These are phyloP conservation scores for Phylloscopus collybita DNA, from an alignment of 2,797 vertebrate genomes.

Conservation along the genomic window DNA sequence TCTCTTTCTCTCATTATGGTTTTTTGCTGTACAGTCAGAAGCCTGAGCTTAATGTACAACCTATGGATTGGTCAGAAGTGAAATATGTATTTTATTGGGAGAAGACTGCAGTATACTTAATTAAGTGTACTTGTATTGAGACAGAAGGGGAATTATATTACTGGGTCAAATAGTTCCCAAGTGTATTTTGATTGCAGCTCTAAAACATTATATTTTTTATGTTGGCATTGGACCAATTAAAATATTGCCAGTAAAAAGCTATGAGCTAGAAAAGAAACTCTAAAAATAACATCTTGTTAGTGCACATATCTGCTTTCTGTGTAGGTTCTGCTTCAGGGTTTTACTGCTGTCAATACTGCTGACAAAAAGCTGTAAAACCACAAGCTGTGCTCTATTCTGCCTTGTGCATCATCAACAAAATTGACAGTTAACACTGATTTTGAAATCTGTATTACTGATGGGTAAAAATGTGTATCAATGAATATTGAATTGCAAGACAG, in stretches of 20 bases:
- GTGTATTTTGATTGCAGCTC: constrained; percentile 5
- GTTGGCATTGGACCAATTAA: constrained; percentile 48
- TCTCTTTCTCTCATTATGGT: neutral
- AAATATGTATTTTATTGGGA: neutral
- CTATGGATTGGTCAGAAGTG: neutral
- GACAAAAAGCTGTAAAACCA: constrained; percentile 51
- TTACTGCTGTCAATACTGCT: constrained; percentile 54
- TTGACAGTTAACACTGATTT: constrained; percentile 38
- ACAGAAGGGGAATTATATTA: constrained; percentile 26
- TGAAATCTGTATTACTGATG: neutral
- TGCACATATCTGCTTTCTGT: constrained; percentile 15
- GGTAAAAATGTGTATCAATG: neutral
- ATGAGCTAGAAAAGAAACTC: constrained; percentile 26
- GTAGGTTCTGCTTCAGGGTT: constrained; percentile 49
- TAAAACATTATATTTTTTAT: constrained; percentile 34
- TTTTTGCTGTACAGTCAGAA: neutral
- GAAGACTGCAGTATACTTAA: neutral
- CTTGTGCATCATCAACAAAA: constrained; percentile 30
- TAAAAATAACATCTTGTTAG: constrained; percentile 64
- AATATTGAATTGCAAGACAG: neutral
- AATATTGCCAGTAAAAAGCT: constrained; percentile 51
- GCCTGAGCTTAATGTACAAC: neutral
- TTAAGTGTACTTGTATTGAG: neutral
- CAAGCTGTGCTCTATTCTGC: constrained; percentile 51
- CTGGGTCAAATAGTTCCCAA: constrained; percentile 28